Conservation (phyloP, 2,113 vertebrate species). For the Eleginops maclovinus region DNA sequence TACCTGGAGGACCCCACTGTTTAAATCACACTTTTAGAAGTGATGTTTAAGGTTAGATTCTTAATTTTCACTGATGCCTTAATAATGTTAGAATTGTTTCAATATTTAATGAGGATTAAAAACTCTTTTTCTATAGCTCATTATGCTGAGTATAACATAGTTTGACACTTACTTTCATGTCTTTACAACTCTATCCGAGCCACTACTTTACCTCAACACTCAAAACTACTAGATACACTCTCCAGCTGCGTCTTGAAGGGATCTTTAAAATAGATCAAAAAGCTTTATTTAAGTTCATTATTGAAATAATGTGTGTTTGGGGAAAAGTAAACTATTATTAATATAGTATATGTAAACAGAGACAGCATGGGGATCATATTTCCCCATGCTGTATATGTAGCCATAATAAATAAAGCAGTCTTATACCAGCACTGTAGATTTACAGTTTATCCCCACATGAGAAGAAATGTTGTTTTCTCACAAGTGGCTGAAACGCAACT, state of each 20-base stretch:
- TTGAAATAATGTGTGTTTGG: neutral
- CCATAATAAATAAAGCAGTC: conserved; percentile 2
- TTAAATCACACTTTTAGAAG: conserved; percentile 11
- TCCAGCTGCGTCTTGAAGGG: neutral
- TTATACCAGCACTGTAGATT: neutral
- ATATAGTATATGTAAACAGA: neutral
- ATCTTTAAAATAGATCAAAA: neutral
- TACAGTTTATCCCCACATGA: neutral
- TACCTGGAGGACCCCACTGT: neutral
- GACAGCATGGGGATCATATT: conserved; percentile 1
- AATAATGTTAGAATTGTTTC: conserved; percentile 11
- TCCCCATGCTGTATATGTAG: conserved; percentile 7
- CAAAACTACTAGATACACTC: neutral
- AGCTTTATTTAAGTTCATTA: neutral
- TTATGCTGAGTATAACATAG: neutral
- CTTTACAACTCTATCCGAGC: neutral
- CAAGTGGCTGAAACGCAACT: conserved; percentile 50
- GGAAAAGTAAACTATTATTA: neutral
- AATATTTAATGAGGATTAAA: neutral
- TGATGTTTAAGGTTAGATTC: neutral
- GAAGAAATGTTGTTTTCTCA: conserved; percentile 24
- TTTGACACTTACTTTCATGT: neutral
- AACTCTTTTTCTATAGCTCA: neutral
- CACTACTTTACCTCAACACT: neutral
- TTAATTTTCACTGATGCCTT: neutral